Conservation (phyloP, 2,113 vertebrate genomes). For the Picathartes gymnocephalus region DNA sequence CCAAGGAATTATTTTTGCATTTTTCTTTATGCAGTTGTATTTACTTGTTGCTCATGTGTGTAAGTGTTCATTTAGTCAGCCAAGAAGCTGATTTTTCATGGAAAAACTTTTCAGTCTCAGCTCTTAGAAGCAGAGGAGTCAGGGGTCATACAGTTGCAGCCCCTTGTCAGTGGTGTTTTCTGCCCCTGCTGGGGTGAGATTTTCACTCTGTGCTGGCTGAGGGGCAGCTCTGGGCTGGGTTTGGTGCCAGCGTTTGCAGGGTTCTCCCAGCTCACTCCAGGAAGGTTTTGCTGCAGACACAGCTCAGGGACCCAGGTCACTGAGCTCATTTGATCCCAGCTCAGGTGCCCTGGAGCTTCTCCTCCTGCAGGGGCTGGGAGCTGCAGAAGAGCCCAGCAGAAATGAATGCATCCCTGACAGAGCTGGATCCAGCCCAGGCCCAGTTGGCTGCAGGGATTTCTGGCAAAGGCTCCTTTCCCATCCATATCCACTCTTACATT, state of each 20-base stretch:
- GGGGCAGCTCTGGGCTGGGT: neutral
- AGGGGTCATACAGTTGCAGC: neutral
- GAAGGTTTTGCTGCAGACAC: neutral
- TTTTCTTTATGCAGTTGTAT: neutral
- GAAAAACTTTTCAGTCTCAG: neutral
- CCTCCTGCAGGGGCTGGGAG: accelerated
- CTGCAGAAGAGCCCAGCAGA: neutral
- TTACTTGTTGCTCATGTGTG: neutral
- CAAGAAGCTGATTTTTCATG: neutral
- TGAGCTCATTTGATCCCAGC: neutral
- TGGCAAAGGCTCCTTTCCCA: constrained; percentile 10
- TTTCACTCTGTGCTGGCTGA: neutral
- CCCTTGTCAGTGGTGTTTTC: neutral
- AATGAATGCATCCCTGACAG: neutral
- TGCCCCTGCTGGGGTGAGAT: neutral
- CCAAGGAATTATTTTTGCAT: neutral
- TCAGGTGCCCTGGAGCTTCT: neutral
- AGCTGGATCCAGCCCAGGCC: constrained; percentile 39
- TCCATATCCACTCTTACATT: neutral
- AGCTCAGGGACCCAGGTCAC: neutral
- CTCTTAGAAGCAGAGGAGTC: neutral
- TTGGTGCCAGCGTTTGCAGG: neutral
- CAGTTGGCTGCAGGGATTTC: constrained; percentile 22
- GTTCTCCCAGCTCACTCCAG: neutral
- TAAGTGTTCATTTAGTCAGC: neutral